Evolutionary conservation across 1,140 invertebrate species (phyloP), one percentile per base, ranked within the genome.

Genomic region (Nasonia longicornis): DNA sequence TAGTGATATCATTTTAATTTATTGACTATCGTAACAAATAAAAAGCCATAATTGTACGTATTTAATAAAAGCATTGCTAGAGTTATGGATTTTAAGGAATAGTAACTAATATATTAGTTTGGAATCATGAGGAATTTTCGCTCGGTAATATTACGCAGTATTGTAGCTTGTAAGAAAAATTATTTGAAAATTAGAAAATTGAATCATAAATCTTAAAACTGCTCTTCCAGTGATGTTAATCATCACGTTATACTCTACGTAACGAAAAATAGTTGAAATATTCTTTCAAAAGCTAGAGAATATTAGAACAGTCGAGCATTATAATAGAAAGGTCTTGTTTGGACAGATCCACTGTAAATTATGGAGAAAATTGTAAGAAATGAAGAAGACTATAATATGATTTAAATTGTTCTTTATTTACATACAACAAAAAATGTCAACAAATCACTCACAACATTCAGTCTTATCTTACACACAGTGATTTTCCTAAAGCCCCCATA

Each of bases 371-470:
- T 74, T 72, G 10, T 22, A 67, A 74, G 31, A 45, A 80, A 67
- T 52, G 45, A 78, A 73, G 63, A 67, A 73, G 63, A 52, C 16
- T 64, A 66, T 73, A n/a, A 77, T 26, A 74, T 69, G 69, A 74
- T 74, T 82, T 82, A 73, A 82, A 82, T 82, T 74, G 76, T 78
- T 78, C 70, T 82, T 82, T 82, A 82, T 82, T 82, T 82, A 82
- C 76, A 78, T 82, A 82, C 75, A 82, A 82, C 80, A 82, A 78
- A 75, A 76, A 82, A 78, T 82, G 63, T 82, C 76, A 82, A 82
- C 76, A 82, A 82, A 74, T 82, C 42, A 74, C 70, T 73, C 80
- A 69, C 75, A 77, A 82, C 76, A 78, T 78, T 82, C 80, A 82
- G 80, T 82, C 80, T 82, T 82, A 73, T 76, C 76, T 82, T 82